phyloP scores from a whole-genome alignment of 2,888 invertebrate species.

The Tridacna crocea region DNA sequence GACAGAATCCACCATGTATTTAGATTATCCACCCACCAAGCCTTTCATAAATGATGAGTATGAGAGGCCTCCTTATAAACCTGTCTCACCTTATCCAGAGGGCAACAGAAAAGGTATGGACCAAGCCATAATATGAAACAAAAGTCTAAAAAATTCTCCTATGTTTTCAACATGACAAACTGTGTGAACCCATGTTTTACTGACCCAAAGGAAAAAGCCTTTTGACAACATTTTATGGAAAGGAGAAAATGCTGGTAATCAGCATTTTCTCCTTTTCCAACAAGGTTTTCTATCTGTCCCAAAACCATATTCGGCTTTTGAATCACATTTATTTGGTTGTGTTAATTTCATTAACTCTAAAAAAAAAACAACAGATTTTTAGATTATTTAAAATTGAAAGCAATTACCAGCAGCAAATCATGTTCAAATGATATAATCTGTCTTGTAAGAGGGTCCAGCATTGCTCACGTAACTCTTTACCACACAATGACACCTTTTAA shows the following conservation, averaged over 20 bases:
- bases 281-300: not conserved
- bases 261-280: not conserved
- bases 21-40: slow-evolving; percentile 76
- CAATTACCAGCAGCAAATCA: no score
- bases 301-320: no score
- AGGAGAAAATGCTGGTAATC: not conserved
- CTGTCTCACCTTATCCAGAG: slow-evolving; percentile 76
- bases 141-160: not conserved
- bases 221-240: not conserved
- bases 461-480: no score
- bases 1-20: slow-evolving; percentile 65
- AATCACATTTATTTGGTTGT: no score
- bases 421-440: no score
- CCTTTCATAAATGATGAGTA: slow-evolving; percentile 81
- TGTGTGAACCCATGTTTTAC: no score
- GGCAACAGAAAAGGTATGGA: slow-evolving; percentile 79
- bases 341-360: no score
- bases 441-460: no score
- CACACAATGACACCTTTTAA: no score
- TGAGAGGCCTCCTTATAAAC: slow-evolving; percentile 67
- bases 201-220: not conserved
- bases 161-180: no score
- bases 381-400: no score
- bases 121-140: not conserved
- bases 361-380: no score